Base-by-base conservation (phyloP, 2,113 vertebrate species). In the Dipodomys stephensi region DNA sequence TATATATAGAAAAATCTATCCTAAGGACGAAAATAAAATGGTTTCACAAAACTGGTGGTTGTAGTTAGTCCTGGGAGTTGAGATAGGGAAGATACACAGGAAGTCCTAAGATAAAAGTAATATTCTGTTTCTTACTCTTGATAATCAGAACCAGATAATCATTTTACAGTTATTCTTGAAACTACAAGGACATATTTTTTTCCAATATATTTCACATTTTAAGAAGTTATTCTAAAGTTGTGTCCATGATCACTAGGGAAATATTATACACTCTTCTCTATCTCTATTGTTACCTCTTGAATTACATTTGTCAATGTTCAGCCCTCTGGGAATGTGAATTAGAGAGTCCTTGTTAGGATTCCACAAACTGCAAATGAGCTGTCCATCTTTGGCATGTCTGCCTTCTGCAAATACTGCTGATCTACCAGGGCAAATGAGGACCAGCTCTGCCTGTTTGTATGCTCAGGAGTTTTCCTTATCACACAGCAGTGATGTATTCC, bases 141-240 rank as follows among this genome's bases (percentile, higher is more conserved):
- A 18, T 18, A 18, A 20, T 76, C 19, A 71, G 4, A 88, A 76
- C 6, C 25, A 91, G 4, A 53, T 62, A 39, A 6, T 22, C 18
- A 69, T 22, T 87, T 74, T 64, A 69, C n/a, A 74, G 74, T 83
- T 88, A 84, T 44, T 27, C 23, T 32, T 72, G 30, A 91, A 95
- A 87, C 82, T 64, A 71, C 35, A 57, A 86, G 69, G 11, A 71
- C 4, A 46, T 83, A 81, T 44, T 90, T 64, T 85, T 82, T 39
- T 39, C 39, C 60, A 80, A 49, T 9, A 35, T 19, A 62, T 68
- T 84, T 69, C n/a, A 79, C 44, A 7, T 64, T 82, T 94, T 22
- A 19, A 19, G 73, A 76, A 69, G 15, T 62, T 65, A 0, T 44
- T 80, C 25, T 88, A 19, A 76, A 81, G 1, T 32, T 85, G 8